Conservation (phyloP, 2,888 invertebrate genomes). For the Drosophila rubida region DNA sequence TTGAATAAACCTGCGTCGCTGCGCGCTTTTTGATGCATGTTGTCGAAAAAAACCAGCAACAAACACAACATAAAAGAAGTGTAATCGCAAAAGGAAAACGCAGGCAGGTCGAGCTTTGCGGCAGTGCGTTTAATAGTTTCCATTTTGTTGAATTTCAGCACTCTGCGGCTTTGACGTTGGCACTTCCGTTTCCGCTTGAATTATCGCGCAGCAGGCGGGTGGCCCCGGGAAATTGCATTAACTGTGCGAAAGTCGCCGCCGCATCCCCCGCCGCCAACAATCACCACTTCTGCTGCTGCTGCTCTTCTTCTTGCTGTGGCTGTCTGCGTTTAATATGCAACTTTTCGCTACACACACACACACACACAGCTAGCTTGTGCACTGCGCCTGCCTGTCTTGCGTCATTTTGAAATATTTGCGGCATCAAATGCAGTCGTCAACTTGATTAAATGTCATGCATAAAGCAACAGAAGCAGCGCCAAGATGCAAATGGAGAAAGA, state of each 20-base stretch:
- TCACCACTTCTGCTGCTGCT: conserved; percentile 11
- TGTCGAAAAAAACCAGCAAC: conserved; percentile 53
- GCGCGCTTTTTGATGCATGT: conserved; percentile 57
- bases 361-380: conserved; percentile 8
- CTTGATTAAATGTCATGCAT: conserved; percentile 81
- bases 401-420: conserved; percentile 81
- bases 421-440: conserved; percentile 81
- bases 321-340: conserved; percentile 80
- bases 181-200: conserved; percentile 81
- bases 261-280: background rate
- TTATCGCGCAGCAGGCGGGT: conserved; percentile 73
- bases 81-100: background rate
- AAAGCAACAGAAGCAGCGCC: conserved; percentile 71
- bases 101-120: conserved; percentile 42
- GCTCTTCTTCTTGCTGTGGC: conserved; percentile 32
- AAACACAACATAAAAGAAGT: conserved; percentile 9
- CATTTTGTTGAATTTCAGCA: conserved; percentile 70
- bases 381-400: conserved; percentile 64
- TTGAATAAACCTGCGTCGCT: conserved; percentile 67
- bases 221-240: conserved; percentile 74
- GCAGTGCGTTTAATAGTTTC: conserved; percentile 79
- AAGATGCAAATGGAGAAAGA: conserved; percentile 34
- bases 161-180: conserved; percentile 73
- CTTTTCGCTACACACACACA: conserved; percentile 61
- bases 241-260: conserved; percentile 70